These are phyloP conservation scores for Calidris pygmaea DNA, from an alignment of 2,113 vertebrate genomes.

Conservation along the genomic window DNA sequence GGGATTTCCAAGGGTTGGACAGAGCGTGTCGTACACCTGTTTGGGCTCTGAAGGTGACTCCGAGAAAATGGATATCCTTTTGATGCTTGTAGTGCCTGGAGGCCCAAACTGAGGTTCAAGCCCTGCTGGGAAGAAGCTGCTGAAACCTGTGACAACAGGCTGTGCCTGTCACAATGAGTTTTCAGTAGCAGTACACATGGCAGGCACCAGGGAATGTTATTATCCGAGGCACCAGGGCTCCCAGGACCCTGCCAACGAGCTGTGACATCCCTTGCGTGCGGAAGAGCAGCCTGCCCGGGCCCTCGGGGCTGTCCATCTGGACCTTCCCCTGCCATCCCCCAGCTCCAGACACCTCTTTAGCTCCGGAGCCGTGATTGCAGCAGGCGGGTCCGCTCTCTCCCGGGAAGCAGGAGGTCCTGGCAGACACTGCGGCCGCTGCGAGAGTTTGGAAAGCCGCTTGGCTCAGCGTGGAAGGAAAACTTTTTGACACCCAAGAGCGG, in stretches of 20 bases:
- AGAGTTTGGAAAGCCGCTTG: not conserved
- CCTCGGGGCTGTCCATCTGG: conserved; percentile 38
- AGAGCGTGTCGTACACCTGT: not conserved
- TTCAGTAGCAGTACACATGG: not conserved
- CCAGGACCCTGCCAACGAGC: not conserved
- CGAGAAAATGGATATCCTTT: not conserved
- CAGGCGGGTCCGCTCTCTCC: not conserved
- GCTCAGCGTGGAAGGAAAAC: too few relatives aligned
- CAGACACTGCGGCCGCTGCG: accelerated
- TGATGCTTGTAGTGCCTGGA: not conserved
- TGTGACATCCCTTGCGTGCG: not conserved
- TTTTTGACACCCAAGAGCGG: accelerated
- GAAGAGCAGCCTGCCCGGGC: not conserved
- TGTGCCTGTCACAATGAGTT: conserved; percentile 25
- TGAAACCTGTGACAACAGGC: conserved; percentile 28
- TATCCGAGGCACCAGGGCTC: not conserved
- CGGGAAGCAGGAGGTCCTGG: not conserved
- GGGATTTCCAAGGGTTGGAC: not conserved
- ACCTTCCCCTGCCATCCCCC: not conserved
- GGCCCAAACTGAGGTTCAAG: not conserved
- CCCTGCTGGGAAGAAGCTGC: conserved; percentile 62
- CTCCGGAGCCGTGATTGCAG: not conserved
- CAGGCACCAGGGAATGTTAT: not conserved
- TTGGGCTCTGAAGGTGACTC: not conserved
- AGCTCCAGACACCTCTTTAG: not conserved